These are phyloP conservation scores for Synergus umbraculus DNA, from an alignment of 2,888 invertebrate genomes.

Conservation along the genomic window DNA sequence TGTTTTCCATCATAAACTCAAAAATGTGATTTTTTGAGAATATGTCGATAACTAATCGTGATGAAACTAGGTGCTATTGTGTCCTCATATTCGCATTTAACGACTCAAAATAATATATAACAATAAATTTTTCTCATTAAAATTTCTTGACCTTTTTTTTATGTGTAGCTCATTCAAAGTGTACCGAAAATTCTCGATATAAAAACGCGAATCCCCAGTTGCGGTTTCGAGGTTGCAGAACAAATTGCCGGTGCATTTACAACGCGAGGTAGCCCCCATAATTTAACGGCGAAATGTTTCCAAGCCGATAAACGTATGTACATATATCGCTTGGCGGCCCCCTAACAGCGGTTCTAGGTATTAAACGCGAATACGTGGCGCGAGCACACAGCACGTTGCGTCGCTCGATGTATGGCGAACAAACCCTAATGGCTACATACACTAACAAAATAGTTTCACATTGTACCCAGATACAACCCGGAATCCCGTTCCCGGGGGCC, in stretches of 20 bases:
- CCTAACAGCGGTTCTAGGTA: slow-evolving; percentile 41
- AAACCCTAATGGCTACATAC: slow-evolving; percentile 46
- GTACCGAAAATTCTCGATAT: background rate
- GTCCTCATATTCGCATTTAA: no score
- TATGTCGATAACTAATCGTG: no score
- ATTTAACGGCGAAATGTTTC: slow-evolving; percentile 62
- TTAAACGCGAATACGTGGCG: slow-evolving; percentile 49
- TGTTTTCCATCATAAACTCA: no score
- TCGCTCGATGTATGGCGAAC: slow-evolving; percentile 42
- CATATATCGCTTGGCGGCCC: slow-evolving; percentile 50
- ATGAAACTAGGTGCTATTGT: no score
- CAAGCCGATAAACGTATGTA: slow-evolving; percentile 64
- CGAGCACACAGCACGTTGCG: slow-evolving; percentile 41
- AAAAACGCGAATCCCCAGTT: slow-evolving; percentile 58
- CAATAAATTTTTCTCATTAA: no score
- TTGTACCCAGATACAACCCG: slow-evolving; percentile 46
- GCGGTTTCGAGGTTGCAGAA: slow-evolving; percentile 57
- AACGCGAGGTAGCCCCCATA: slow-evolving; percentile 58
- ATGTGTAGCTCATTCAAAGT: background rate
- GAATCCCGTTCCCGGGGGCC: slow-evolving; percentile 37
- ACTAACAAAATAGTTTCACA: slow-evolving; percentile 49
- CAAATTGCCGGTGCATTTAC: slow-evolving; percentile 61
- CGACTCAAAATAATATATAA: no score
- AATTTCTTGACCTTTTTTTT: no score
- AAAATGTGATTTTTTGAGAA: no score